These are phyloP conservation scores for Lycocorax pyrrhopterus DNA, from an alignment of 2,113 vertebrate genomes.

Conservation along the genomic window DNA sequence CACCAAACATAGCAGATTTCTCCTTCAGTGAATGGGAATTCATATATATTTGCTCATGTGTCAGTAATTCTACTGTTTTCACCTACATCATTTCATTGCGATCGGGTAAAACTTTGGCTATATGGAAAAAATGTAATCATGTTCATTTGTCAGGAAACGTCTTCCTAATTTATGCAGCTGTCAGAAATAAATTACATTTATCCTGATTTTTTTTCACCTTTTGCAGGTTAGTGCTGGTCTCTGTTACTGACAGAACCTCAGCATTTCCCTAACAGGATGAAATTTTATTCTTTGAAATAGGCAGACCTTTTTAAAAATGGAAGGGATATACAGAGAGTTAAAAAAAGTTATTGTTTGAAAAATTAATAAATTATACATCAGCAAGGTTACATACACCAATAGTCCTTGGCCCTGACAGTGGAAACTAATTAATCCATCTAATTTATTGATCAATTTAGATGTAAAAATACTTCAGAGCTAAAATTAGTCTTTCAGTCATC, in stretches of 20 bases:
- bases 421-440: conserved; percentile 73
- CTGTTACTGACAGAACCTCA: neutral
- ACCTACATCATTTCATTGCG: neutral
- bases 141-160: neutral
- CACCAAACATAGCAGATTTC: neutral
- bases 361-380: neutral
- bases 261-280: neutral
- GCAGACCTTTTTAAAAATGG: neutral
- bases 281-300: neutral
- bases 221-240: neutral
- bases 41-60: neutral
- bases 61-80: neutral
- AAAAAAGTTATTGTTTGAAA: neutral
- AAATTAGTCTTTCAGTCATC: conserved; percentile 53
- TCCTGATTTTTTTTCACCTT: neutral
- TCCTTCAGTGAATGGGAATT: neutral
- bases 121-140: neutral
- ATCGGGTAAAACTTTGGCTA: neutral
- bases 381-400: neutral
- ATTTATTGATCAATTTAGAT: conserved; percentile 72
- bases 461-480: conserved; percentile 64
- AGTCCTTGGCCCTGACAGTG: conserved; percentile 61
- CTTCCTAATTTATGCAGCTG: neutral
- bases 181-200: neutral
- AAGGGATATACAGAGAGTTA: neutral